These are phyloP conservation scores for Andinoacara biseriatus DNA, from an alignment of 2,113 vertebrate genomes.

Conservation along the genomic window DNA sequence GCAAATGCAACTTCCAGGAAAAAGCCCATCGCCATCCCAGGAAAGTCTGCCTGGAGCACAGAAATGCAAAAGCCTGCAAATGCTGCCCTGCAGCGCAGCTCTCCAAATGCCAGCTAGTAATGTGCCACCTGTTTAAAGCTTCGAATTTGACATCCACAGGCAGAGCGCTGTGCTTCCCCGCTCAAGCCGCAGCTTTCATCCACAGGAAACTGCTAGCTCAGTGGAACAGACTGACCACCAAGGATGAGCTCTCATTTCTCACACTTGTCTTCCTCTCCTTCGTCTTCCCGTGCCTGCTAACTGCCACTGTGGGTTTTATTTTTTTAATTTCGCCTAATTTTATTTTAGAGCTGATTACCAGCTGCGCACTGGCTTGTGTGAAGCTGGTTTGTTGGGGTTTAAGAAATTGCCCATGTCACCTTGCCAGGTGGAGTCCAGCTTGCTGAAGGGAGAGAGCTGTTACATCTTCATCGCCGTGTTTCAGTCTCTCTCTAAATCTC, in stretches of 20 bases:
- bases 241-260: slow-evolving; percentile 33
- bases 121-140: slow-evolving; percentile 60
- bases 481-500: not conserved
- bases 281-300: not conserved
- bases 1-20: slow-evolving; percentile 19
- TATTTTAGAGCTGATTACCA: slow-evolving; percentile 2
- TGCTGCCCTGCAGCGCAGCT: slow-evolving; percentile 48
- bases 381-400: slow-evolving; percentile 26
- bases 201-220: slow-evolving; percentile 31
- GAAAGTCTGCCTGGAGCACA: slow-evolving; percentile 29
- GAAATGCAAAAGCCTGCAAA: slow-evolving; percentile 33
- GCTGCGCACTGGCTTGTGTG: not conserved
- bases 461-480: slow-evolving; percentile 7
- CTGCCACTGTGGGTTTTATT: not conserved
- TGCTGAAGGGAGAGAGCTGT: not conserved
- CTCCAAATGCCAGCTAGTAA: slow-evolving; percentile 46
- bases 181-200: slow-evolving; percentile 36
- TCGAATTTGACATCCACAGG: slow-evolving; percentile 15
- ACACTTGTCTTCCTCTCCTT: not conserved
- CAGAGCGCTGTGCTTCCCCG: not conserved
- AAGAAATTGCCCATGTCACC: slow-evolving; percentile 37
- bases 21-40: slow-evolving; percentile 23
- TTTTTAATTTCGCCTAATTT: not conserved
- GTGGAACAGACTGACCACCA: slow-evolving; percentile 4
- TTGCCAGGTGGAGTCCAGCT: slow-evolving; percentile 25